Conservation (phyloP, 2,888 invertebrate genomes). For the Protophormia terraenovae region DNA sequence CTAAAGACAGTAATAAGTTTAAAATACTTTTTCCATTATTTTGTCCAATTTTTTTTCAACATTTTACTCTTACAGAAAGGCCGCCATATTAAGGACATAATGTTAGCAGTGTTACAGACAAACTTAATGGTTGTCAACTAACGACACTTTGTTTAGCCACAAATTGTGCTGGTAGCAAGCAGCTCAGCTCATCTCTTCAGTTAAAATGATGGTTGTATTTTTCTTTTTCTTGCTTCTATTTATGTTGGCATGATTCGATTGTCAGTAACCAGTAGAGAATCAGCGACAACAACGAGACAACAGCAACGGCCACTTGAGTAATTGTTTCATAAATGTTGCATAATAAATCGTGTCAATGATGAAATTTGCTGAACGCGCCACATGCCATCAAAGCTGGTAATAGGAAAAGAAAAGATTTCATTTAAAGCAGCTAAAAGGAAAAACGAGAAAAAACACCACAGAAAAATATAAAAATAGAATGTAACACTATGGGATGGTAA, state of each 20-base stretch:
- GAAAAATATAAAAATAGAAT: not conserved
- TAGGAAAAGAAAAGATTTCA: not conserved
- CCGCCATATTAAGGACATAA: not conserved
- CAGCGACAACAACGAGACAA: slow-evolving; percentile 12
- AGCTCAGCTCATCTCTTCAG: no score
- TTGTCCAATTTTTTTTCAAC: not conserved
- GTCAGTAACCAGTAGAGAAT: not conserved
- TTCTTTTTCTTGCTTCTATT: not conserved
- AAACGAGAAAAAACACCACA: not conserved
- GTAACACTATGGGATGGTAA: not conserved
- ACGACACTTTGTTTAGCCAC: slow-evolving; percentile 61
- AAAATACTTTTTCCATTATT: not conserved
- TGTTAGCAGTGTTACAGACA: slow-evolving; percentile 7
- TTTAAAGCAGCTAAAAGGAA: not conserved
- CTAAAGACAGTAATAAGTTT: slow-evolving; percentile 25
- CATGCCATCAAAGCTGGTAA: slow-evolving; percentile 29
- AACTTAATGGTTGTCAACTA: slow-evolving; percentile 55
- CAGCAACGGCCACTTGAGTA: slow-evolving; percentile 62
- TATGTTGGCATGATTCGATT: not conserved
- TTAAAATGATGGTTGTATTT: slow-evolving; percentile 43
- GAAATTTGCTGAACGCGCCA: slow-evolving; percentile 46
- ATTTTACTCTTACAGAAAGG: not conserved
- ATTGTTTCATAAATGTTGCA: slow-evolving; percentile 71
- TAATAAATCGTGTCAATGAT: slow-evolving; percentile 70
- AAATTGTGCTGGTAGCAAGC: slow-evolving; percentile 56